Evolutionary conservation across 2,888 invertebrate genomes (phyloP).

Genomic region (Rhopalosiphum nymphaeae): DNA sequence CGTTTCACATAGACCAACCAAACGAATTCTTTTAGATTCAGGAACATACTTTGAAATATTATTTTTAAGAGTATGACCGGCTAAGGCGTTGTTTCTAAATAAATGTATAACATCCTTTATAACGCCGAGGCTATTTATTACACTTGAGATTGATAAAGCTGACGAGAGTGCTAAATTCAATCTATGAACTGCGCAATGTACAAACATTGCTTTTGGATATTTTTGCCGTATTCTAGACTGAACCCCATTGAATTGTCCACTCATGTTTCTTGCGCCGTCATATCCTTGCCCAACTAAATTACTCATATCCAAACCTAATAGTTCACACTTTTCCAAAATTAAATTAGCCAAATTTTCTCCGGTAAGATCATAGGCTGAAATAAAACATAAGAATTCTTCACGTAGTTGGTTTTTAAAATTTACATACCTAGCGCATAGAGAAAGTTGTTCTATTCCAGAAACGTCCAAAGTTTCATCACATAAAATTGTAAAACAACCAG

Average conservation of each 20-base stretch:
- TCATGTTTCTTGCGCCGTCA: constrained; percentile 60
- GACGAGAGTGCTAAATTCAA: constrained; percentile 28
- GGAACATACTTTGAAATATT: neutral
- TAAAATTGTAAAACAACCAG: constrained; percentile 65
- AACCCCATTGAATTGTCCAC: constrained; percentile 34
- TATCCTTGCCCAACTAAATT: constrained; percentile 44
- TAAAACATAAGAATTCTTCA: constrained; percentile 44
- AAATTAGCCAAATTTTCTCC: constrained; percentile 11
- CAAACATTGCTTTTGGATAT: constrained; percentile 23
- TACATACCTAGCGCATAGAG: constrained; percentile 67
- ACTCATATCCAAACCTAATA: neutral
- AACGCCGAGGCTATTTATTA: constrained; percentile 20
- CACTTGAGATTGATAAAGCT: neutral
- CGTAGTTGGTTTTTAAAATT: constrained; percentile 19
- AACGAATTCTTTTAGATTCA: constrained; percentile 15
- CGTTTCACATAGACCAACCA: neutral
- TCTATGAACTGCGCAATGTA: constrained; percentile 33
- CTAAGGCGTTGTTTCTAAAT: constrained; percentile 33
- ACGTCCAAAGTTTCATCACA: constrained; percentile 68
- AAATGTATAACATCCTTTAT: constrained; percentile 19
- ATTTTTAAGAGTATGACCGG: neutral
- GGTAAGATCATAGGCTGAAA: neutral
- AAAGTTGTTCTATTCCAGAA: constrained; percentile 68
- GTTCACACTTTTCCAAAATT: constrained; percentile 1
- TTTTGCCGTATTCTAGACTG: constrained; percentile 23